A percentile compares a stretch with the other conserved stretches of the same genome.
Evolutionary conservation across 2,113 vertebrate genomes (phyloP).

Genomic region (Columba livia): DNA sequence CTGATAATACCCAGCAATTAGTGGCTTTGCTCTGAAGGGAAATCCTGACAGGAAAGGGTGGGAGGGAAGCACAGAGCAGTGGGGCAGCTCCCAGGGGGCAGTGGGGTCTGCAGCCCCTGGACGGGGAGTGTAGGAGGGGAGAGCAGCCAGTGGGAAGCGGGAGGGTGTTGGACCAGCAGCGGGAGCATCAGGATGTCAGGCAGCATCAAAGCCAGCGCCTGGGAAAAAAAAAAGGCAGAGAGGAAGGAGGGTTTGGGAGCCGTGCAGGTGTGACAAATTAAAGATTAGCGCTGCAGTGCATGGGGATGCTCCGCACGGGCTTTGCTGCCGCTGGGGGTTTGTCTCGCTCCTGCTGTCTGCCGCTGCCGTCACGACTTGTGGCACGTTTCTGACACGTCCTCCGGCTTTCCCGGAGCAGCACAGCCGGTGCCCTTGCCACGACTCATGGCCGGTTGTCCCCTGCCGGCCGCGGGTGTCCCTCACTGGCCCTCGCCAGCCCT

Average conservation of each 20-base stretch:
- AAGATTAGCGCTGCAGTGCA: background rate
- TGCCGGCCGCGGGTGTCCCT: background rate
- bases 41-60: background rate
- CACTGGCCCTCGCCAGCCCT: background rate
- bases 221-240: background rate
- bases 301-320: background rate
- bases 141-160: background rate
- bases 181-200: background rate
- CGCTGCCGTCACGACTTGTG: background rate
- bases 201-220: background rate
- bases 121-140: background rate
- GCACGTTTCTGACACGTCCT: background rate
- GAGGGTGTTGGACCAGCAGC: background rate
- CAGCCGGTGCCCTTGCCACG: background rate
- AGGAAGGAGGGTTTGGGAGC: background rate
- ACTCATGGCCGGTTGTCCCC: background rate
- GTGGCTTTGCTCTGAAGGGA: background rate
- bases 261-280: conserved; percentile 58
- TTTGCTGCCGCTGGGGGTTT: background rate
- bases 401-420: background rate
- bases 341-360: background rate
- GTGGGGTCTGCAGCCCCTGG: fast-evolving
- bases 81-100: background rate
- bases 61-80: background rate
- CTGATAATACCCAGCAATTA: background rate